Evolutionary conservation across 2,113 vertebrate species (phyloP).

Genomic region (Mormoops blainvillei): DNA sequence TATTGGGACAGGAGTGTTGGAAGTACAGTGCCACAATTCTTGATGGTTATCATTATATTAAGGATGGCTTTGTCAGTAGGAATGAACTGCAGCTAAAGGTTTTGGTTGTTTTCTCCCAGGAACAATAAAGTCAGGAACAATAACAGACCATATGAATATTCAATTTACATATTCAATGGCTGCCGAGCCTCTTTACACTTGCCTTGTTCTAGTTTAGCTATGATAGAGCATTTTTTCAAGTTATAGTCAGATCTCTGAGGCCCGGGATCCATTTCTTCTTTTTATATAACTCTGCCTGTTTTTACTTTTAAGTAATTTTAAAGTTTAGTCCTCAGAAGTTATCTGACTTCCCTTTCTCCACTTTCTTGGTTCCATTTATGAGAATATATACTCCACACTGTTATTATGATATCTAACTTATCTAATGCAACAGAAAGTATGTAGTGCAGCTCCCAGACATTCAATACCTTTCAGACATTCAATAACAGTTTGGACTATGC

Average conservation of each 20-base stretch:
- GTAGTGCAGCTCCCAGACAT: neutral
- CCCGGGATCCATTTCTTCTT: neutral
- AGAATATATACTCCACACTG: neutral
- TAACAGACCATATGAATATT: neutral
- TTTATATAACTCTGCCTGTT: neutral
- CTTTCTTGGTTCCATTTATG: neutral
- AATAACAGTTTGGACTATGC: neutral
- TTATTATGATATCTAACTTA: constrained; percentile 19
- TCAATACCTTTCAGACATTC: neutral
- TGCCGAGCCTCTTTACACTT: neutral
- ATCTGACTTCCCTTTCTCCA: neutral
- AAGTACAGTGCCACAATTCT: neutral
- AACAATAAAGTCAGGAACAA: neutral
- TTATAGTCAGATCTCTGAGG: neutral
- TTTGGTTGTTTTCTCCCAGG: neutral
- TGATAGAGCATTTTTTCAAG: neutral
- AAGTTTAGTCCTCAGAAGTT: neutral
- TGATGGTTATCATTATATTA: neutral
- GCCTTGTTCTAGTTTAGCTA: neutral
- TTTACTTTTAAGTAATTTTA: constrained; percentile 2
- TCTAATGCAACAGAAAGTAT: neutral
- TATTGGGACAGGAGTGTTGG: neutral
- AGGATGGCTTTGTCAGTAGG: neutral
- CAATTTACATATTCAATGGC: neutral
- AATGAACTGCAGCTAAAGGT: neutral